Conservation (phyloP, 2,113 vertebrate species). For the Tringa solitaria region DNA sequence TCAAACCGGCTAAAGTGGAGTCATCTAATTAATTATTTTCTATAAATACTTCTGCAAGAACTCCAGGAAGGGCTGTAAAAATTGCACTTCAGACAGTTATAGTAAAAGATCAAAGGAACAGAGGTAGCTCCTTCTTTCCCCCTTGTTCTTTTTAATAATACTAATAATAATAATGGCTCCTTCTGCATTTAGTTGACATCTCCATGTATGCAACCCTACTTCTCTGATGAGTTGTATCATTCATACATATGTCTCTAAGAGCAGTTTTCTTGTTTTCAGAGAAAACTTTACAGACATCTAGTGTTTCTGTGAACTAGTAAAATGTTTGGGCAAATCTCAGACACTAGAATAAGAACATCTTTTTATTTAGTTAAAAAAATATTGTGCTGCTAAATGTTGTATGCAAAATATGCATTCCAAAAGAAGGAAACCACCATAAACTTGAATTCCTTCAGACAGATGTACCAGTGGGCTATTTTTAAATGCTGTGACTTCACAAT, state of each 20-base stretch:
- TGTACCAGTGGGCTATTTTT: background rate
- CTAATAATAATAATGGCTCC: background rate
- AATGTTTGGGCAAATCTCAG: background rate
- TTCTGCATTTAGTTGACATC: background rate
- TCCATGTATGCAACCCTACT: background rate
- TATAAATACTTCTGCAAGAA: background rate
- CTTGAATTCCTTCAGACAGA: background rate
- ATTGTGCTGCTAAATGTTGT: background rate
- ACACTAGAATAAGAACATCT: background rate
- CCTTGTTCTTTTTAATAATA: background rate
- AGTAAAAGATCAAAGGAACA: background rate
- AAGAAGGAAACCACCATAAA: background rate
- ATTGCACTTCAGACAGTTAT: background rate
- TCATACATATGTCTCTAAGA: background rate
- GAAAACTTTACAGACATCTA: background rate
- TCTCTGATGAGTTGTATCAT: background rate
- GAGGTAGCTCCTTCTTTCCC: background rate
- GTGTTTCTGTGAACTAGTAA: background rate
- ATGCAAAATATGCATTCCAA: background rate
- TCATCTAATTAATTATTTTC: background rate
- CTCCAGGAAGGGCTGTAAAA: background rate
- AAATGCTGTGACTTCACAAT: background rate
- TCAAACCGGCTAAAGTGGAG: background rate
- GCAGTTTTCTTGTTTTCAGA: background rate
- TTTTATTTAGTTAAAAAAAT: background rate